Evolutionary conservation across 1,140 invertebrate species (phyloP).

Genomic region (Drosophila willistoni): DNA sequence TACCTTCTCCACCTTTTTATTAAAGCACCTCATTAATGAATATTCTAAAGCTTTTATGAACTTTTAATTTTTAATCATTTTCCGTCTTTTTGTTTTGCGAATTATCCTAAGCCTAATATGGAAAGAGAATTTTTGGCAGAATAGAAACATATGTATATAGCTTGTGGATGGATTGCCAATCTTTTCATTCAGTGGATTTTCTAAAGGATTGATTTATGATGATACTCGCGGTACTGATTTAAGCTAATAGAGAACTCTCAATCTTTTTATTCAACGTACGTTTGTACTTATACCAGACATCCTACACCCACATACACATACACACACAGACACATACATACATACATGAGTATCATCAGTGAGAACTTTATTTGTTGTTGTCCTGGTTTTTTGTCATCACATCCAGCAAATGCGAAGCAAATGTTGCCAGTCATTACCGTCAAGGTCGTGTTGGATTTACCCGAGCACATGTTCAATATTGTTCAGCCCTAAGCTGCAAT

Average conservation of each 20-base stretch:
- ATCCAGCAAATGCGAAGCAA: constrained; percentile 1
- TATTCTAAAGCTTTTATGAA: not conserved
- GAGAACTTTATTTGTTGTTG: constrained; percentile 10
- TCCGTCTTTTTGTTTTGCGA: not conserved
- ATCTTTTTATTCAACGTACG: not conserved
- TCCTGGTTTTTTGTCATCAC: not conserved
- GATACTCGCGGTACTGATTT: not conserved
- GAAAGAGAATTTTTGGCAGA: not conserved
- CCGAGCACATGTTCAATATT: constrained; percentile 38
- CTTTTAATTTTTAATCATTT: not conserved
- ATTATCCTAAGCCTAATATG: not conserved
- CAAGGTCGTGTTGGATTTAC: constrained; percentile 37
- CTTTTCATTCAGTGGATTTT: not conserved
- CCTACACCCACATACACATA: no score
- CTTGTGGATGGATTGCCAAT: not conserved
- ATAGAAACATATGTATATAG: no score
- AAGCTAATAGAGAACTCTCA: constrained; percentile 10
- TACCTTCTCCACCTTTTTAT: not conserved
- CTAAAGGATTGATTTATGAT: not conserved
- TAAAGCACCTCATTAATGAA: not conserved
- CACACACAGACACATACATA: not conserved
- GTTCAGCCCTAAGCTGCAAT: constrained; percentile 33
- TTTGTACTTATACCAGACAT: not conserved
- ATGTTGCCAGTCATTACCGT: constrained; percentile 51
- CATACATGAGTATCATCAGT: not conserved